Percentiles rank a stretch among this genome's conserved stretches.
phyloP scores from a whole-genome alignment of 1,140 invertebrate species.

The Lepidostoma basale region DNA sequence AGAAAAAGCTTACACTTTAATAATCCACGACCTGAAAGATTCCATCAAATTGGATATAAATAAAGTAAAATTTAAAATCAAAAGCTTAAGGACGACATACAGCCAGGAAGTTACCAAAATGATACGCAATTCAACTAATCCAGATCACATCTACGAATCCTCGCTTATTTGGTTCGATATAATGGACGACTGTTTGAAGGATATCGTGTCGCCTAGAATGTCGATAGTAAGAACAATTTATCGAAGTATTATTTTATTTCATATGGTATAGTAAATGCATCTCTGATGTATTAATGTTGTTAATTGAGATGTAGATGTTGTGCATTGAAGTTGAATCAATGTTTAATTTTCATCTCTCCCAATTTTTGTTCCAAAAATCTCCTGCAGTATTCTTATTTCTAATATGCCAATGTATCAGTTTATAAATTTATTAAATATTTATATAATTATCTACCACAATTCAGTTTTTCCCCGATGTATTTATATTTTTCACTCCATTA shows the following conservation, averaged over 20 bases:
- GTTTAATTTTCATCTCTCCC: too few relatives aligned
- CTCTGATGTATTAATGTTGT: too few relatives aligned
- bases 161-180: constrained; percentile 56
- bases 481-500: neutral
- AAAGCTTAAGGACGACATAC: constrained; percentile 58
- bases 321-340: too few relatives aligned
- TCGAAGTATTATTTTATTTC: too few relatives aligned
- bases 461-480: too few relatives aligned
- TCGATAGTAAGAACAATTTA: neutral
- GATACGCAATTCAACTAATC: constrained; percentile 52
- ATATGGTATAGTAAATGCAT: too few relatives aligned
- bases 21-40: constrained; percentile 53
- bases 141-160: constrained; percentile 54
- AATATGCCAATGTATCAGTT: too few relatives aligned
- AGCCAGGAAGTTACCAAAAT: constrained; percentile 60
- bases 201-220: constrained; percentile 32
- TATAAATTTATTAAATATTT: too few relatives aligned
- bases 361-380: too few relatives aligned
- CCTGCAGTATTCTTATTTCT: too few relatives aligned
- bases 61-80: constrained; percentile 60
- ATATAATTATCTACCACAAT: too few relatives aligned
- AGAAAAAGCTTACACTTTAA: constrained; percentile 52
- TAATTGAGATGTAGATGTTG: too few relatives aligned
- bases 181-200: constrained; percentile 56
- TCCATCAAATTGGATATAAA: constrained; percentile 50